These are phyloP conservation scores for Drosophila ezoana DNA, from an alignment of 2,888 invertebrate species.

Conservation along the genomic window DNA sequence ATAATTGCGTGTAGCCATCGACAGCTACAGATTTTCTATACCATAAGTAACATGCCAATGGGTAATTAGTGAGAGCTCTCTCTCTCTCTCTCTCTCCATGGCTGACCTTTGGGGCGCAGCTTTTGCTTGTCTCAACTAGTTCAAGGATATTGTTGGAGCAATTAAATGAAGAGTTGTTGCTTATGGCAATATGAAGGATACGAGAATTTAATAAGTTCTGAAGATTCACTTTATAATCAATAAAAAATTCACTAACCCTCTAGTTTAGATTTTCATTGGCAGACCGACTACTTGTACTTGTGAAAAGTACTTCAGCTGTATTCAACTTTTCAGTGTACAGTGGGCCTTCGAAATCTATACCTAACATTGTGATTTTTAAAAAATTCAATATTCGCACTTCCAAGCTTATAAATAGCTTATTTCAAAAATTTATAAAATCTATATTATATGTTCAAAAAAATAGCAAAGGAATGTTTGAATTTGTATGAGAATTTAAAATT, in stretches of 20 bases:
- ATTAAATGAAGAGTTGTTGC: background rate
- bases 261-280: background rate
- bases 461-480: too few species aligned
- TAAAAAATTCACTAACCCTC: background rate
- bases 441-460: too few species aligned
- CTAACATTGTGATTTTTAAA: too few species aligned
- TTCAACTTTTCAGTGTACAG: background rate
- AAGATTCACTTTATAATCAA: background rate
- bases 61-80: conserved; percentile 60
- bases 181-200: too few species aligned
- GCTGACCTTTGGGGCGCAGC: conserved; percentile 46
- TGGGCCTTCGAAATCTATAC: too few species aligned
- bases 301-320: background rate
- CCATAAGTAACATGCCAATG: conserved; percentile 74
- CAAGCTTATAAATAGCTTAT: too few species aligned
- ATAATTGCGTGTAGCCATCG: conserved; percentile 34
- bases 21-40: conserved; percentile 59
- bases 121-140: conserved; percentile 15
- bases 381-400: too few species aligned
- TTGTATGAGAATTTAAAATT: too few species aligned
- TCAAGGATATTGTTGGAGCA: conserved; percentile 32
- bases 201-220: conserved; percentile 8
- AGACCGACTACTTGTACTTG: background rate
- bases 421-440: too few species aligned
- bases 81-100: background rate